Base-by-base conservation (phyloP, 2,113 vertebrate species). In the Macroglossus sobrinus region DNA sequence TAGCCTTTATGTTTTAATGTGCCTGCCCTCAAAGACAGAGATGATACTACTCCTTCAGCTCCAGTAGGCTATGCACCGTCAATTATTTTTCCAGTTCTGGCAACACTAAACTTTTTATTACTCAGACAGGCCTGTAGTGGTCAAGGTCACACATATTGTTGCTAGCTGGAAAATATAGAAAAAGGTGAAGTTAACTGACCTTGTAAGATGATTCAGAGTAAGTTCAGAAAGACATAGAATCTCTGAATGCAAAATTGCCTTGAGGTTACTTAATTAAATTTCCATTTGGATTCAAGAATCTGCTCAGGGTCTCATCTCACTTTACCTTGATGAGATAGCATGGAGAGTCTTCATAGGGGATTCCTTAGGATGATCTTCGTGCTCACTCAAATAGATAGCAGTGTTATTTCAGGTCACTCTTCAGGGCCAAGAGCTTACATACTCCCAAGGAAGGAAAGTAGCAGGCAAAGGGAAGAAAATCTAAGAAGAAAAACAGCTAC, bases 1-100 rank as follows among this genome's bases (percentile, higher is more conserved):
- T 96, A 97, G 89, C 88, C 81, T 89, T 96, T 95, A 86, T 94
- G 89, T 88, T 96, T 94, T 96, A 93, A 95, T 71, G 71, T 85
- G 88, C 63, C 71, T 98, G 93, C 30, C 72, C 89, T 96, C 43
- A 59, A 74, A 24, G 64, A 89, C 38, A 88, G 88, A 91, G 95
- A 66, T 94, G 94, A 96, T 93, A 80, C 63, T 79, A 38, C 50
- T 71, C 55, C 93, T 94, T 94, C 24, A 55, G 28, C 50, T 95
- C 72, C 82, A 84, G 71, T 75, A 64, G 43, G 14, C 22, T 66
- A 40, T 57, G 88, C 8, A 28, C 24, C 85, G 47, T 94, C 95
- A 89, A 85, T 89, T 94, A 94, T 93, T 91, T 90, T 81, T 61
- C 28, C 19, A 91, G 55, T 68, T 11, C 57, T 91, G 81, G 61